A percentile compares a stretch with the other conserved stretches of the same genome.
phyloP scores from a whole-genome alignment of 2,113 vertebrate genomes.

The Phalacrocorax carbo region DNA sequence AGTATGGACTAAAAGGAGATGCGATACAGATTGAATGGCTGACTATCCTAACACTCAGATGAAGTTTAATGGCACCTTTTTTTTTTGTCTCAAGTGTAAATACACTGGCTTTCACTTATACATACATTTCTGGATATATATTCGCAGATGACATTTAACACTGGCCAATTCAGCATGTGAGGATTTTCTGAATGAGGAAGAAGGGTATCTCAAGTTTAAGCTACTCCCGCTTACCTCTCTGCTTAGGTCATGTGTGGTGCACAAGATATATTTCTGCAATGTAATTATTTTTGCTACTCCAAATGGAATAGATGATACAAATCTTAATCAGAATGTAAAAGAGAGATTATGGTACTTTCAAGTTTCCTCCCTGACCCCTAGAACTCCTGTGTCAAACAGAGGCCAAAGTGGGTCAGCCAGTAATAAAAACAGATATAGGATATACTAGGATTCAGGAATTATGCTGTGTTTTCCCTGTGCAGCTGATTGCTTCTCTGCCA shows the following conservation, averaged over 20 bases:
- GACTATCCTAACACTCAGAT: neutral
- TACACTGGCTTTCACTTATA: neutral
- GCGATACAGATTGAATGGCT: neutral
- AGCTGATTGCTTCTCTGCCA: neutral
- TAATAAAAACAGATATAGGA: neutral
- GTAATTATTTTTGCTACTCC: neutral
- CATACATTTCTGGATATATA: neutral
- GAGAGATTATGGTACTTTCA: neutral
- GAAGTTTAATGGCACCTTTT: neutral
- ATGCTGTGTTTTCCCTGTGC: neutral
- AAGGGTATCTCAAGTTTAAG: neutral
- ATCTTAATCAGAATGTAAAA: neutral
- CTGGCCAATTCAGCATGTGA: neutral
- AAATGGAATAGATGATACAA: neutral
- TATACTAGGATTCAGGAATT: neutral
- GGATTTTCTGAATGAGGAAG: neutral
- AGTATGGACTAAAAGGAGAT: neutral
- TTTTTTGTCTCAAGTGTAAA: neutral
- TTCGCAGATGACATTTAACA: neutral
- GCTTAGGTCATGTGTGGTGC: neutral
- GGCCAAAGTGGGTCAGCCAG: neutral
- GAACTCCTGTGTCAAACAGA: neutral
- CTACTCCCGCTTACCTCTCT: neutral
- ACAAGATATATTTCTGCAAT: neutral
- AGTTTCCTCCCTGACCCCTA: neutral